Evolutionary conservation across 2,888 invertebrate genomes (phyloP), one percentile per base, ranked within the genome.

Genomic region (Melangyna quadrimaculata): DNA sequence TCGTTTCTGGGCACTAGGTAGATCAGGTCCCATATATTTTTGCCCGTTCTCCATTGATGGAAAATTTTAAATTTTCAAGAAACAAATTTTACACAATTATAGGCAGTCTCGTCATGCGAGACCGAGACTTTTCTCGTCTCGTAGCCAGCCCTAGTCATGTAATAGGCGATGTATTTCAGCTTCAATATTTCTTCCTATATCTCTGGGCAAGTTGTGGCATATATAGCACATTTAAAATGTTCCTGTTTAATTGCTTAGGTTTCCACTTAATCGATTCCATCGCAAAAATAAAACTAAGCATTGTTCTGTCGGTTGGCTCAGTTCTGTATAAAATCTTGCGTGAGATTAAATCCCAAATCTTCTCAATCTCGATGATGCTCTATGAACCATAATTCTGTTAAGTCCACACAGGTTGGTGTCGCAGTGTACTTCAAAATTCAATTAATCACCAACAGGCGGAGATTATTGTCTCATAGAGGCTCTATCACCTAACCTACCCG

Each of bases 391-490:
- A 61, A 59, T 51, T n/a, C 59, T 53, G 32, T 12, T 35, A 45
- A 37, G 29, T 75, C 55, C 22, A 63, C 70, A 77, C 81, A 81
- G 80, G n/a, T n/a, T n/a, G n/a, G 86, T 86, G 81, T 81, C 86
- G 77, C 69, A 57, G 61, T 27, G 57, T 65, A 73, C 81, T 73
- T 63, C 77, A 65, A 78, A 77, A 78, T 73, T 86, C 86, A 86
- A 86, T 86, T 86, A 86, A 86, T 86, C 86, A 86, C 81, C 81
- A 70, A 81, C 81, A 81, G 51, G 14, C 77, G 63, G 63, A 86
- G 86, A 86, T 86, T 81, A 86, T 73, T 78, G 86, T 81, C 81
- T 81, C 73, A 69, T 78, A 82, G n/a, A n/a, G 77, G 61, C 77
- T 35, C 69, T 35, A 73, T 51, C 51, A 51, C 51, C 51, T 24